Evolutionary conservation across 2,113 vertebrate species (phyloP), one percentile per base, ranked within the genome.

Genomic region (Oreocharis arfaki): DNA sequence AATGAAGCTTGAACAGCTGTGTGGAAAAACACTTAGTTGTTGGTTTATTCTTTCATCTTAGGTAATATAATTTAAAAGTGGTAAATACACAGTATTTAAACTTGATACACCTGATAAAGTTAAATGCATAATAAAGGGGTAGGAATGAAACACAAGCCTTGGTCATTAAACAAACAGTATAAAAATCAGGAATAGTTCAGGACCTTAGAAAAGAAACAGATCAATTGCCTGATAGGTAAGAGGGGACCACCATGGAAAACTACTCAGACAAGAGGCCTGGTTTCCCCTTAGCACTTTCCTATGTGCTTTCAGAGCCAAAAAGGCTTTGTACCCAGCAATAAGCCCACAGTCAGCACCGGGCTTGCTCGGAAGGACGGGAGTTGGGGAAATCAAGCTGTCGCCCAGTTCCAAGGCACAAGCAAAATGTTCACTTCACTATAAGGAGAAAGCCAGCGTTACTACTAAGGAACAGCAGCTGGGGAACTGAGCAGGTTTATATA

Each of bases 61-160:
- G 85, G 87, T 96, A 97, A 97, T 96, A 95, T 96, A 96, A 97
- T 96, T 97, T 96, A 97, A 93, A 97, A 98, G 96, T 97, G 97
- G 95, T 98, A 98, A 98, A 98, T 98, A 98, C 98, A 98, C 96
- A 98, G 97, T 98, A 98, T 98, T 98, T 97, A 98, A 96, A 97
- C 97, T 97, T 95, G 97, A 95, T 98, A 98, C 97, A 98, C 97
- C 97, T 97, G 97, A 97, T 97, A 96, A 97, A 97, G 97, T 97
- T 97, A 97, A 98, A 97, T 98, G 98, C 97, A 97, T 98, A 98
- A 97, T 98, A 97, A 96, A 97, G 89, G 94, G 91, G n/a, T 91
- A 84, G 68, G 95, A 94, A 83, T 89, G 81, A 84, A 96, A 97
- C 96, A 97, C 95, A 97, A 98, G 97, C 96, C 87, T 96, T 24